Evolutionary conservation across 2,888 invertebrate genomes (phyloP), one percentile per base, ranked within the genome.

Genomic region (Neoaliturus tenellus): DNA sequence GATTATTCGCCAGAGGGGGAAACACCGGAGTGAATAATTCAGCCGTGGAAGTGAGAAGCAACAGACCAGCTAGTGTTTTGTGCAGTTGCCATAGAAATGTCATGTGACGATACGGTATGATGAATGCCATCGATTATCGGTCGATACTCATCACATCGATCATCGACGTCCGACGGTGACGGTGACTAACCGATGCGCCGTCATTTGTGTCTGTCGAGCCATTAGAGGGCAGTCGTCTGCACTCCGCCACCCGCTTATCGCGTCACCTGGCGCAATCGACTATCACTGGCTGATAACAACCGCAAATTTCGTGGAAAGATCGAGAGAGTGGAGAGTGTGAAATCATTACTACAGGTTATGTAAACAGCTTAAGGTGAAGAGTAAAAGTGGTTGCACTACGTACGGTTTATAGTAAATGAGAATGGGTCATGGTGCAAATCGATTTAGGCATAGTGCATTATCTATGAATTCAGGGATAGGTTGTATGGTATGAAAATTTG

Each of bases 121-220:
- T 62, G 31, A 62, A 62, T 62, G 62, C 31, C 31, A 62, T 62
- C 62, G 62, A 62, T 69, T 35, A 39, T 69, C 35, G 35, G 69
- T 69, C 69, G 31, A 69, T 69, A 69, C 23, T 69, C 39, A 39
- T 69, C 69, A 39, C 69, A 69, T 69, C 69, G 69, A 69, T 69
- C 69, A 69, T 20, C 25, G 39, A n/a, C n/a, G 0, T 39, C 14
- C 28, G 6, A 8, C 23, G 51, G 17, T 14, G 6, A 8, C 23
- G 51, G 17, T 5, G 23, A 17, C 17, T 14, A 33, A 8, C 20
- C 0, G 33, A 23, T 23, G 69, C 39, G 20, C 39, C 39, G 69
- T 69, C 69, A 69, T 69, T 58, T 69, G 69, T 69, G 69, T 39
- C 69, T 35, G 69, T 35, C 69, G 51, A 23, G 51, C 51, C 51